A percentile compares a stretch with the other conserved stretches of the same genome.
Conservation (phyloP, 2,888 invertebrate species). For the Dynastes maya region DNA sequence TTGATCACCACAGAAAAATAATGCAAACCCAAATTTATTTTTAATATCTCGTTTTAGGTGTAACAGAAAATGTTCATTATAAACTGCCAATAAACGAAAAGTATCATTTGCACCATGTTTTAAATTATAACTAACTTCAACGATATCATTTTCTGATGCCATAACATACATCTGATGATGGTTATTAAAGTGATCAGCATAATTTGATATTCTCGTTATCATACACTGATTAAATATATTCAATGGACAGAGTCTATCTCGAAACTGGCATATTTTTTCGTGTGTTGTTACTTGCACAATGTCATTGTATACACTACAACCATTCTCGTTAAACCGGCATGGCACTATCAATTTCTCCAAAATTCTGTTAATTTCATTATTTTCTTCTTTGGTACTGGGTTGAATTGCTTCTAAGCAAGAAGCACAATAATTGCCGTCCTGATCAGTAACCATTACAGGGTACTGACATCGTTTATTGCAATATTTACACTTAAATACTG, state of each 20-base stretch:
- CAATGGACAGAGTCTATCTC: neutral
- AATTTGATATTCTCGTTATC: neutral
- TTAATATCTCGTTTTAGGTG: conserved; percentile 1
- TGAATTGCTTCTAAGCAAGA: conserved; percentile 4
- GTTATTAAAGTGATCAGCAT: neutral
- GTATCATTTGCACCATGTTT: neutral
- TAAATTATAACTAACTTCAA: neutral
- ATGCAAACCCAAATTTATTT: conserved; percentile 1
- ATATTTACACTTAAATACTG: conserved; percentile 18
- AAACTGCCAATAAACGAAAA: conserved; percentile 10
- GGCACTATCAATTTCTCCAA: conserved; percentile 25
- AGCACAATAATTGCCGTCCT: conserved; percentile 6
- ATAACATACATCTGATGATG: neutral
- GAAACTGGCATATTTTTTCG: conserved; percentile 20
- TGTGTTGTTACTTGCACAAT: conserved; percentile 5
- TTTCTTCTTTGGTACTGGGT: neutral
- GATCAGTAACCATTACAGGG: conserved; percentile 24
- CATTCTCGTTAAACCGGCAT: conserved; percentile 25
- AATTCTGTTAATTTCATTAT: conserved; percentile 14
- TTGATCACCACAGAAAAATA: conserved; percentile 17
- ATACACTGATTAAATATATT: neutral
- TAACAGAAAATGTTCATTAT: conserved; percentile 23
- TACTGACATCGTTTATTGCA: conserved; percentile 23
- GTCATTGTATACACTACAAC: neutral
- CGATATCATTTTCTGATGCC: neutral